phyloP scores from a whole-genome alignment of 2,888 invertebrate genomes.

The Cataglyphis cursor region DNA sequence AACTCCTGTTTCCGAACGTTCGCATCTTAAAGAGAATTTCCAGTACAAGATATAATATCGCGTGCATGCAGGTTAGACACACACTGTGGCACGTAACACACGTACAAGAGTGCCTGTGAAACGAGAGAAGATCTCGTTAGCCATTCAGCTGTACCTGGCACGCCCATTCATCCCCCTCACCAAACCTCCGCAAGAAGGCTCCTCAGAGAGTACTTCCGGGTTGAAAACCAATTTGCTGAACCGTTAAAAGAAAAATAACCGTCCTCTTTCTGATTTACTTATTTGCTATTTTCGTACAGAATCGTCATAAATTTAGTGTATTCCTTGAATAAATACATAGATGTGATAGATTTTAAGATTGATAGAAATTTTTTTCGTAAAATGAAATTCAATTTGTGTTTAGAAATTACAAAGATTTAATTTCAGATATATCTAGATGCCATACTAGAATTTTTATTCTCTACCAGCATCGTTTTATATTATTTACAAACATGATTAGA shows the following conservation, averaged over 20 bases:
- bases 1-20: conserved; percentile 49
- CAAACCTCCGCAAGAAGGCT: conserved; percentile 62
- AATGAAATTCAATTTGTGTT: neutral
- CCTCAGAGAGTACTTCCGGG: conserved; percentile 72
- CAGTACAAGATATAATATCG: conserved; percentile 4
- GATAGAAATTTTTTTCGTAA: neutral
- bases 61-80: conserved; percentile 44
- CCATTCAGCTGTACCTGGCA: conserved; percentile 75
- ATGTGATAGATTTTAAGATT: neutral
- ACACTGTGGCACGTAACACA: conserved; percentile 56
- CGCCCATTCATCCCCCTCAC: conserved; percentile 79
- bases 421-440: neutral
- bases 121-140: conserved; percentile 80
- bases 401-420: neutral
- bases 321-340: neutral
- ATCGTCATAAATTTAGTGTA: neutral
- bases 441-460: neutral
- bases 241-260: conserved; percentile 59
- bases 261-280: conserved; percentile 26
- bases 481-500: neutral
- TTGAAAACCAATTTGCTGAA: conserved; percentile 70
- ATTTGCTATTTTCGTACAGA: neutral
- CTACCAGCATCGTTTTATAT: neutral
- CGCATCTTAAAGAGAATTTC: conserved; percentile 60
- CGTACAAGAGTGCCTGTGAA: conserved; percentile 73